A percentile compares a stretch with the other conserved stretches of the same genome.
Conservation (phyloP, 2,797 vertebrate genomes). For the Agapornis canus region DNA sequence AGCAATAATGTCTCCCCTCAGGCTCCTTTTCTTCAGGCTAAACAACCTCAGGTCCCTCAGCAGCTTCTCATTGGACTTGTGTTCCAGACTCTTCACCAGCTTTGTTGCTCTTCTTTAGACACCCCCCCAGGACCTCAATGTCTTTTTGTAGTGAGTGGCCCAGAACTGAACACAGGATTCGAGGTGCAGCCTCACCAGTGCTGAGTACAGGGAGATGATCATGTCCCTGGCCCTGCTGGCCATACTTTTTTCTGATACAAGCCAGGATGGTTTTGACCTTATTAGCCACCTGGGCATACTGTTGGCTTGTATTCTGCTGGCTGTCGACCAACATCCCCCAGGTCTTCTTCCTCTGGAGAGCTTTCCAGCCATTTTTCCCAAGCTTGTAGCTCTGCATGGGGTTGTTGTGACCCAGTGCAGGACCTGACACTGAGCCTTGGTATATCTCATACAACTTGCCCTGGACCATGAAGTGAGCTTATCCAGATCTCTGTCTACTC, state of each 20-base stretch:
- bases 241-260: background rate
- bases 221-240: background rate
- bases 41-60: background rate
- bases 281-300: background rate
- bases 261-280: background rate
- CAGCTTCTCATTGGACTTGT: background rate
- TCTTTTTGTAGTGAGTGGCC: background rate
- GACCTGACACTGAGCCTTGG: background rate
- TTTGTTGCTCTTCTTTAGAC: accelerated
- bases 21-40: background rate
- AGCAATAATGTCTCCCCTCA: background rate
- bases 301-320: background rate
- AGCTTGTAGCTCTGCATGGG: background rate
- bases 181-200: background rate
- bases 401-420: background rate
- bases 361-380: background rate
- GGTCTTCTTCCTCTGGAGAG: background rate
- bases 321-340: accelerated
- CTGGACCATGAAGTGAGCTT: accelerated
- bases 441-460: accelerated
- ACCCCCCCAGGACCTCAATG: accelerated
- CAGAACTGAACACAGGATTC: background rate
- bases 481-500: background rate
- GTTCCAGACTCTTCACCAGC: background rate
- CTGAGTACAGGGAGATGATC: accelerated